Percentiles rank a stretch among this genome's conserved stretches.
Evolutionary conservation across 2,113 vertebrate genomes (phyloP).

Genomic region (Takifugu bimaculatus): DNA sequence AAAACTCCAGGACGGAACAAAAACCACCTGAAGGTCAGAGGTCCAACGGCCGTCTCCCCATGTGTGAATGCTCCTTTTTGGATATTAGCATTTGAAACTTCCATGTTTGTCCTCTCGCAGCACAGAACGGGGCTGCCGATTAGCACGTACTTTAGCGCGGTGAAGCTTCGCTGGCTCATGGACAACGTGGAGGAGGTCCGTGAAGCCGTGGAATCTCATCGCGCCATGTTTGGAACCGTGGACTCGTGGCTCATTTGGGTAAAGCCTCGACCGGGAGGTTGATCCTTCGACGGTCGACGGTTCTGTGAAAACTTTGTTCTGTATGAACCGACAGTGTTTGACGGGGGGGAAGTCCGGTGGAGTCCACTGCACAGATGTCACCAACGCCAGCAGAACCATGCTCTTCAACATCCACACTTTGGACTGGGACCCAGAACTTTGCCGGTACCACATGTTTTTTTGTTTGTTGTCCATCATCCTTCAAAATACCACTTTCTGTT

Average conservation of each 20-base stretch:
- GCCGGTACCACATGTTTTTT: conserved; percentile 76
- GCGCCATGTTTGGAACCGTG: conserved; percentile 91
- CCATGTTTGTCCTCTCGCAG: conserved; percentile 56
- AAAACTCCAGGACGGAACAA: conserved; percentile 92
- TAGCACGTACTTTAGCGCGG: conserved; percentile 97
- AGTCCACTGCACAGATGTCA: conserved; percentile 92
- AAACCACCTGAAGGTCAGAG: conserved; percentile 87
- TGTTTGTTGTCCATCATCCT: too few relatives aligned
- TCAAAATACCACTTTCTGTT: too few relatives aligned
- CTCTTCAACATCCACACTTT: conserved; percentile 91
- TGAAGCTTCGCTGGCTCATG: conserved; percentile 96
- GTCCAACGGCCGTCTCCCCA: not conserved
- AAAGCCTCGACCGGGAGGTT: not conserved
- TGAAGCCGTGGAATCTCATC: conserved; percentile 77
- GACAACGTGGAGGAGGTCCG: conserved; percentile 85
- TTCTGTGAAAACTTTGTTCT: not conserved
- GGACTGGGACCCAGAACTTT: conserved; percentile 91
- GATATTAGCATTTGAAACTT: not conserved
- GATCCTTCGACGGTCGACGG: not conserved
- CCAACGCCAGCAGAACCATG: conserved; percentile 92
- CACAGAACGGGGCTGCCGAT: conserved; percentile 94
- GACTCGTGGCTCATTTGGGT: conserved; percentile 99
- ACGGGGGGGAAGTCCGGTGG: conserved; percentile 89
- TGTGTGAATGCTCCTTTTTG: not conserved
- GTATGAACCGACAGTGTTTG: conserved; percentile 75